phyloP scores from a whole-genome alignment of 2,888 invertebrate species.

The Dione juno region DNA sequence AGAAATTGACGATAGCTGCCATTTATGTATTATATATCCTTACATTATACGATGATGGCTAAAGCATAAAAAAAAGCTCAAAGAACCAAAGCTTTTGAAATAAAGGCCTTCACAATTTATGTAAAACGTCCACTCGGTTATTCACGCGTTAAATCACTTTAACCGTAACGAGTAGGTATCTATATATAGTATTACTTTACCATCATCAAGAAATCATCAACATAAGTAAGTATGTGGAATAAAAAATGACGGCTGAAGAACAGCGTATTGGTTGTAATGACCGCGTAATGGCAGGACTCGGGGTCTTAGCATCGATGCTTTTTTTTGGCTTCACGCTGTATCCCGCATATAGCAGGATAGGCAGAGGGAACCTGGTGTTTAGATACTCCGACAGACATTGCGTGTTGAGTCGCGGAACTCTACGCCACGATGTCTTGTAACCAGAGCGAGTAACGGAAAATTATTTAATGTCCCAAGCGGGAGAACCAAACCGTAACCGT shows the following conservation, averaged over 20 bases:
- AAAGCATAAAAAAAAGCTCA: not conserved
- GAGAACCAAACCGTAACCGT: no score
- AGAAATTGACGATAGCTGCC: no score
- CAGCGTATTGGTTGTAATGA: conserved; percentile 47
- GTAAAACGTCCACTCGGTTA: conserved; percentile 7
- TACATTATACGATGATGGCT: no score
- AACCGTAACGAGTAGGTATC: conserved; percentile 13
- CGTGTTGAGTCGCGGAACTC: not conserved
- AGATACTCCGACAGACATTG: not conserved
- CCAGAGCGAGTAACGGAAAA: not conserved
- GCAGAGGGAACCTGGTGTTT: not conserved
- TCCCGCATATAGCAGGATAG: not conserved
- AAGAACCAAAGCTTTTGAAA: not conserved
- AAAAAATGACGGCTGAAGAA: conserved; percentile 52
- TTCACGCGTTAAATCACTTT: conserved; percentile 22
- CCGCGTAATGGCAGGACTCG: conserved; percentile 46
- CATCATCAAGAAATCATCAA: conserved; percentile 51
- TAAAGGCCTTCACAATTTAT: not conserved
- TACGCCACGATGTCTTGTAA: not conserved
- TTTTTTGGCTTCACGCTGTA: not conserved
- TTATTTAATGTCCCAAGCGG: no score
- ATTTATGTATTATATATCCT: no score
- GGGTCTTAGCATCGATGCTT: not conserved
- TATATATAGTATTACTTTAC: conserved; percentile 41
- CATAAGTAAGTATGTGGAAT: conserved; percentile 40